Base-by-base conservation (phyloP, 1,140 invertebrate genomes). In the Atta cephalotes region DNA sequence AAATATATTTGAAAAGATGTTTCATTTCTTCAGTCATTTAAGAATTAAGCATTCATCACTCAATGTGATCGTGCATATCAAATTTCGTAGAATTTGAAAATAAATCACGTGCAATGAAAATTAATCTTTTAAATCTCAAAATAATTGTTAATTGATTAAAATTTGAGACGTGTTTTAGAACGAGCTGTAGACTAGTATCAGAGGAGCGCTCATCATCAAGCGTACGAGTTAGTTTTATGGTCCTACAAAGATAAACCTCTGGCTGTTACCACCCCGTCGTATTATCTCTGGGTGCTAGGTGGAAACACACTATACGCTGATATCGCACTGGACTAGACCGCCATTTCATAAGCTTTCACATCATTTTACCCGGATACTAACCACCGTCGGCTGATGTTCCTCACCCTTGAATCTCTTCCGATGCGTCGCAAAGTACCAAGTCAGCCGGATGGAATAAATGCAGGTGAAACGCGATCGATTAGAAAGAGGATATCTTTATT, bases 311-410 rank as follows among this genome's bases (percentile, higher is more conserved):
- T 82, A 65, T 78, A 87, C 77, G 53, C 72, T 60, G 80, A 72
- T 90, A 91, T 91, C 89, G 90, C 85, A 65, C 80, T 60, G 81
- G 58, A 87, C 80, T 89, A 86, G 85, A 91, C 89, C 87, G 87
- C 87, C 90, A 87, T 91, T 91, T 91, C 85, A 89, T 89, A 91
- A 91, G 90, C 89, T 91, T 90, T 91, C 90, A 89, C 88, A 76
- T 91, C 90, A 87, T 91, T 91, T 91, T 91, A 85, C 70, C 72
- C 56, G 78, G 72, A 81, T 85, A 89, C 76, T 87, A 87, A 86
- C 87, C 79, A 66, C 71, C 76, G 84, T 79, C 62, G 65, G 58
- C 77, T 85, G 80, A 85, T 87, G 84, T 86, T 88, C 84, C 76
- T 88, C 85, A 74, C 56, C 77, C 78, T 91, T 87, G 70, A 91